These are phyloP conservation scores for Gryllus longicercus DNA, from an alignment of 2,888 invertebrate genomes.

Conservation along the genomic window DNA sequence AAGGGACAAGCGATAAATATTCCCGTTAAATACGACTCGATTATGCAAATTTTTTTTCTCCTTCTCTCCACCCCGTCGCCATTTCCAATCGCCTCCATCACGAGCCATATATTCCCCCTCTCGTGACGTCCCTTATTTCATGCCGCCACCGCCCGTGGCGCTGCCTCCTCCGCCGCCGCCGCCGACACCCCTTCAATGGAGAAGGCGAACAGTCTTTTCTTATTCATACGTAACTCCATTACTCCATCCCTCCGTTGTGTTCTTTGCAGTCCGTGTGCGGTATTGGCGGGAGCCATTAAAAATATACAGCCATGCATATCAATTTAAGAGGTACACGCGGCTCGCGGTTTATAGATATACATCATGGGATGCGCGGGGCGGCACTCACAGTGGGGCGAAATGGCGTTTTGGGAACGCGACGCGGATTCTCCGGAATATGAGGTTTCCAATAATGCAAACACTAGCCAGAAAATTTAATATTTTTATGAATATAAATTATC, in stretches of 20 bases:
- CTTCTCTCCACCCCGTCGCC: neutral
- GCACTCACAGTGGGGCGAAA: neutral
- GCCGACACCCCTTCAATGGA: neutral
- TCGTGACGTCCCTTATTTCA: slow-evolving; percentile 4
- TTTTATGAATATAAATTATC: too few species aligned
- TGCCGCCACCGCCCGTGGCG: neutral
- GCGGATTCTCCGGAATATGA: too few species aligned
- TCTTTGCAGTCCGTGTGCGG: neutral
- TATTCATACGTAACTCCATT: slow-evolving; percentile 10
- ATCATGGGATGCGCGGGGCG: slow-evolving; percentile 24
- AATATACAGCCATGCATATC: slow-evolving; percentile 35
- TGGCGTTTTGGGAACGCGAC: neutral
- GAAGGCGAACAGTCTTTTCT: slow-evolving; percentile 1
- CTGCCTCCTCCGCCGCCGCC: neutral
- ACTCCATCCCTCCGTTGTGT: neutral
- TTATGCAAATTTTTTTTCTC: neutral
- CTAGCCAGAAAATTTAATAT: too few species aligned
- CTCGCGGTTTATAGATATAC: slow-evolving; percentile 23
- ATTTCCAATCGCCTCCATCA: slow-evolving; percentile 8
- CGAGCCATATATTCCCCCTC: slow-evolving; percentile 6
- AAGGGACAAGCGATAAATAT: neutral
- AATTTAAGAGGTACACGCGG: slow-evolving; percentile 31
- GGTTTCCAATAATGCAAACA: too few species aligned
- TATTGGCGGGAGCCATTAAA: slow-evolving; percentile 35
- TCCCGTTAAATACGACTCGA: neutral